Conservation (phyloP, 2,113 vertebrate genomes). For the Seriola aureovittata region DNA sequence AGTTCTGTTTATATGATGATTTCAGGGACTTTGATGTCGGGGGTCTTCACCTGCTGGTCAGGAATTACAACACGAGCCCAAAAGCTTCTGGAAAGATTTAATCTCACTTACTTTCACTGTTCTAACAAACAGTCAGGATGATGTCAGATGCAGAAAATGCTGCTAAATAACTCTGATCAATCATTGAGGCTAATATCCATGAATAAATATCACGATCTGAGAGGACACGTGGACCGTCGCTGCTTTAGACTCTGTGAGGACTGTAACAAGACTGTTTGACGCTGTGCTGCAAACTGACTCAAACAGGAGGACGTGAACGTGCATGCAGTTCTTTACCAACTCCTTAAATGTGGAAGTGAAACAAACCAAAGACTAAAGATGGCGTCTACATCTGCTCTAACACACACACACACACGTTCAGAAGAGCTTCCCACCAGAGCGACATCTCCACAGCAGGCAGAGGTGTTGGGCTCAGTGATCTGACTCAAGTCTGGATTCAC, state of each 20-base stretch:
- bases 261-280: constrained; percentile 34
- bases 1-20: background rate
- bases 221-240: constrained; percentile 21
- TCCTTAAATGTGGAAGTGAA: constrained; percentile 51
- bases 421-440: constrained; percentile 33
- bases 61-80: constrained; percentile 53
- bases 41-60: background rate
- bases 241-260: constrained; percentile 20
- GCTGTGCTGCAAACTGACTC: constrained; percentile 39
- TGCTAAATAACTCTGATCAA: constrained; percentile 59
- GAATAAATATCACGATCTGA: constrained; percentile 32
- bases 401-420: constrained; percentile 13
- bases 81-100: constrained; percentile 79
- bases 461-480: constrained; percentile 24
- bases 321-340: constrained; percentile 67
- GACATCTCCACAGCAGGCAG: constrained; percentile 27
- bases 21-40: background rate
- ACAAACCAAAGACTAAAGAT: constrained; percentile 56
- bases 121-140: constrained; percentile 73
- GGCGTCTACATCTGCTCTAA: constrained; percentile 29
- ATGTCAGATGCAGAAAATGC: constrained; percentile 69
- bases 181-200: constrained; percentile 55
- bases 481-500: constrained; percentile 36
- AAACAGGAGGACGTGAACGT: constrained; percentile 52
- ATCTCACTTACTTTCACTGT: constrained; percentile 75